phyloP scores from a whole-genome alignment of 2,797 vertebrate species.

The Urocyon cinereoargenteus region DNA sequence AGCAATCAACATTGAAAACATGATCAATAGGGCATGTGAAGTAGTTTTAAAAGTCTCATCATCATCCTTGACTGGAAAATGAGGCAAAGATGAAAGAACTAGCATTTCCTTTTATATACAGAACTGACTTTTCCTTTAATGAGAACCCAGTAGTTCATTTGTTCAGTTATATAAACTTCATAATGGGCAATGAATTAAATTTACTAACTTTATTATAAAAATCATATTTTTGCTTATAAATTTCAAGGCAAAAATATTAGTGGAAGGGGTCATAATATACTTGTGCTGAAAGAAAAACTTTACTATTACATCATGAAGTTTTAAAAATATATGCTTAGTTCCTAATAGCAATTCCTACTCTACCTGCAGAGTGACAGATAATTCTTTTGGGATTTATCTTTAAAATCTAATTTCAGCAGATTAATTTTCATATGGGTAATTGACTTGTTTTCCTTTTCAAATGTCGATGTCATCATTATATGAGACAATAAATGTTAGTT shows the following conservation, averaged over 20 bases:
- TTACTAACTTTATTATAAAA: constrained; percentile 47
- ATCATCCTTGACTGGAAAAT: neutral
- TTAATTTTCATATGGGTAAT: constrained; percentile 32
- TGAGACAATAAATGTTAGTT: constrained; percentile 75
- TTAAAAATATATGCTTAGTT: neutral
- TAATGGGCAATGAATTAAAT: neutral
- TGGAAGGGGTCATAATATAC: neutral
- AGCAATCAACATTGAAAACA: neutral
- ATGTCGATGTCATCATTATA: constrained; percentile 48
- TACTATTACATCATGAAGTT: neutral
- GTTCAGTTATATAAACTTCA: neutral
- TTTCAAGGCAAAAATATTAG: constrained; percentile 41
- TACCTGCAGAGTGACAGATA: neutral
- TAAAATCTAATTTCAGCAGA: constrained; percentile 50
- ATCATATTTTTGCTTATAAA: constrained; percentile 47
- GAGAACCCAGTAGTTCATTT: neutral
- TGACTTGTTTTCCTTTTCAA: constrained; percentile 71
- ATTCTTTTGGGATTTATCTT: constrained; percentile 1
- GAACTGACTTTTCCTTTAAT: neutral
- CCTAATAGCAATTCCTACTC: neutral
- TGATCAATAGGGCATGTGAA: neutral
- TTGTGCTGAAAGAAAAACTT: neutral
- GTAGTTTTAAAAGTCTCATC: neutral
- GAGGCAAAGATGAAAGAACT: neutral
- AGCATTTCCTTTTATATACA: neutral